These are phyloP conservation scores for Phalanger gymnotis DNA, from an alignment of 2,797 vertebrate genomes.

Conservation along the genomic window DNA sequence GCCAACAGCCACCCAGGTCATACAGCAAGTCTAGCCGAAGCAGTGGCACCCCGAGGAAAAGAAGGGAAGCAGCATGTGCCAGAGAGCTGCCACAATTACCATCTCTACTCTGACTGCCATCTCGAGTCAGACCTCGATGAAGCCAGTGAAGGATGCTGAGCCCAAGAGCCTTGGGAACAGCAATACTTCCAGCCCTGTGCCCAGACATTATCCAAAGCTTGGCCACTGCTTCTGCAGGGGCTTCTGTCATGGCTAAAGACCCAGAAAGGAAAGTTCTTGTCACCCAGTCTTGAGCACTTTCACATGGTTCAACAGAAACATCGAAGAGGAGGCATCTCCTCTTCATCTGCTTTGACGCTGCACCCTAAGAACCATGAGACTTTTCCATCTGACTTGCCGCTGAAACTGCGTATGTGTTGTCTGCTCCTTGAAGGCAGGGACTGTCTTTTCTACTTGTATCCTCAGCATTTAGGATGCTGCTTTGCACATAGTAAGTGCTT, in stretches of 20 bases:
- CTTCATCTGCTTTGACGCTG: not conserved
- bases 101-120: not conserved
- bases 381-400: not conserved
- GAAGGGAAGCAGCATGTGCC: not conserved
- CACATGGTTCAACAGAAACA: not conserved
- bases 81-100: not conserved
- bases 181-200: not conserved
- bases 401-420: not conserved
- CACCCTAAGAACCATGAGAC: not conserved
- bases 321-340: not conserved
- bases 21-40: not conserved
- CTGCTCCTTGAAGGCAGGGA: not conserved
- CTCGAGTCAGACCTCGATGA: not conserved
- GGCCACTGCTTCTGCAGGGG: not conserved
- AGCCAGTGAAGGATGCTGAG: not conserved
- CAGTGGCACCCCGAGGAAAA: not conserved
- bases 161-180: not conserved
- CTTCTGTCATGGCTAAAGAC: not conserved
- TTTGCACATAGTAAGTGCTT: not conserved
- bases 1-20: not conserved
- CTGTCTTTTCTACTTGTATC: not conserved
- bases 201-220: not conserved
- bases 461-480: not conserved
- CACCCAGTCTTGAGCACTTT: not conserved
- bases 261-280: not conserved